Conservation (phyloP, 2,113 vertebrate genomes). For the Mesitornis unicolor region DNA sequence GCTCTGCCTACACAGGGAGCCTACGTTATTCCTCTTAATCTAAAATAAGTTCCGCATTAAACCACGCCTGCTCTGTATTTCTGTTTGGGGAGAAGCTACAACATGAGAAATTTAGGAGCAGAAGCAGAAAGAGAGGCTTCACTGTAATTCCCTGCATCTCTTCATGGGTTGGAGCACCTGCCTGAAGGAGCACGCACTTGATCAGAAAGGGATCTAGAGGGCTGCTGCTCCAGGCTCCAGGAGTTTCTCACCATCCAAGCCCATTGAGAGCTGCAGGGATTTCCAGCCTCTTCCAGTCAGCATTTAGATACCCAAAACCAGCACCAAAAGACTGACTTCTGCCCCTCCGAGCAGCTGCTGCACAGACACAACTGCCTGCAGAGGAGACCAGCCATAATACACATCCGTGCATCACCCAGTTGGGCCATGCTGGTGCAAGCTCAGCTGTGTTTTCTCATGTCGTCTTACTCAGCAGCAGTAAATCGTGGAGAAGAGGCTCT, state of each 20-base stretch:
- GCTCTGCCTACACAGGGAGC: background rate
- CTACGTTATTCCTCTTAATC: background rate
- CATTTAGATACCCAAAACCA: background rate
- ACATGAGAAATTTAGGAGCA: background rate
- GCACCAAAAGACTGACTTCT: background rate
- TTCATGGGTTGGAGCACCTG: background rate
- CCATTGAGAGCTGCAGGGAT: background rate
- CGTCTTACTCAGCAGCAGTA: background rate
- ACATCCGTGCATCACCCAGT: background rate
- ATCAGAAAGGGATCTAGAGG: background rate
- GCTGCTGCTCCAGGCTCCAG: background rate
- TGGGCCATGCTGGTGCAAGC: background rate
- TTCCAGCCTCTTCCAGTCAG: background rate
- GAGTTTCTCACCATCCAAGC: background rate
- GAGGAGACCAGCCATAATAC: fast-evolving
- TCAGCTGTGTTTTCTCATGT: fast-evolving
- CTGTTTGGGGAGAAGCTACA: background rate
- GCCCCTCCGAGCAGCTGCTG: background rate
- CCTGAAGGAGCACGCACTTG: background rate
- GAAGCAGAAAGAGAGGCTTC: background rate
- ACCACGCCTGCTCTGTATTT: background rate
- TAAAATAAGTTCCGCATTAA: background rate
- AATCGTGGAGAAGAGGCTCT: background rate
- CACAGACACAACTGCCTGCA: background rate
- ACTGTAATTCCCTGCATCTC: background rate